phyloP scores from a whole-genome alignment of 2,797 vertebrate genomes.

The Urosaurus nigricauda region DNA sequence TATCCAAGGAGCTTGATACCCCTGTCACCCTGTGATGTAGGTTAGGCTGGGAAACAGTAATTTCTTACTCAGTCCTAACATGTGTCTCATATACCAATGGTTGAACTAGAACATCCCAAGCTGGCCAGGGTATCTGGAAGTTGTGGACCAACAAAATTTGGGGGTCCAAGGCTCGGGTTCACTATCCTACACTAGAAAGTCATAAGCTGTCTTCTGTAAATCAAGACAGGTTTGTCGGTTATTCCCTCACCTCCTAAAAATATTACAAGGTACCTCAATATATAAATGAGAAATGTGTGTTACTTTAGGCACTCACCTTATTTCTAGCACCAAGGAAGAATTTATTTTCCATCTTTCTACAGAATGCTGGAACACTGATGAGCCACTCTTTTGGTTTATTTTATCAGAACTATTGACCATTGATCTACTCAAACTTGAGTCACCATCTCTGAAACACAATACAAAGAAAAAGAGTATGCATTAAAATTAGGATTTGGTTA shows the following conservation, averaged over 20 bases:
- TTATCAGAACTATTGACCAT: constrained; percentile 86
- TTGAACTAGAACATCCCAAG: too few species aligned
- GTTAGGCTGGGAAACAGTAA: neutral
- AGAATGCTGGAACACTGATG: constrained; percentile 80
- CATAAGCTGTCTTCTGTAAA: constrained; percentile 52
- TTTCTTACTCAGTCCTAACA: neutral
- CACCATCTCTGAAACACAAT: constrained; percentile 82
- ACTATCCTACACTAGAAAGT: constrained; percentile 8
- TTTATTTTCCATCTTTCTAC: constrained; percentile 86
- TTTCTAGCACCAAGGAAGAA: constrained; percentile 86
- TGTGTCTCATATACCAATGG: neutral
- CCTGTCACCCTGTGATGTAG: too few species aligned
- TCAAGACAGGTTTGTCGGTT: constrained; percentile 35
- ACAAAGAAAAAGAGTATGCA: constrained; percentile 53
- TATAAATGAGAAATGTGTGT: constrained; percentile 36
- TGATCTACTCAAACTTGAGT: constrained; percentile 83
- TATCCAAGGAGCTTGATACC: neutral
- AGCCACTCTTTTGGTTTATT: constrained; percentile 77
- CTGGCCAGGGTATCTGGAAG: too few species aligned
- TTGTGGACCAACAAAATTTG: too few species aligned
- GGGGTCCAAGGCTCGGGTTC: too few species aligned
- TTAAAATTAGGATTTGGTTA: constrained; percentile 42
- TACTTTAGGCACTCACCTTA: constrained; percentile 83
- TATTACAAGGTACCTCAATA: constrained; percentile 10
- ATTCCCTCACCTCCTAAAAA: neutral